Evolutionary conservation across 2,113 vertebrate genomes (phyloP).

Genomic region (Acanthochromis polyacanthus): DNA sequence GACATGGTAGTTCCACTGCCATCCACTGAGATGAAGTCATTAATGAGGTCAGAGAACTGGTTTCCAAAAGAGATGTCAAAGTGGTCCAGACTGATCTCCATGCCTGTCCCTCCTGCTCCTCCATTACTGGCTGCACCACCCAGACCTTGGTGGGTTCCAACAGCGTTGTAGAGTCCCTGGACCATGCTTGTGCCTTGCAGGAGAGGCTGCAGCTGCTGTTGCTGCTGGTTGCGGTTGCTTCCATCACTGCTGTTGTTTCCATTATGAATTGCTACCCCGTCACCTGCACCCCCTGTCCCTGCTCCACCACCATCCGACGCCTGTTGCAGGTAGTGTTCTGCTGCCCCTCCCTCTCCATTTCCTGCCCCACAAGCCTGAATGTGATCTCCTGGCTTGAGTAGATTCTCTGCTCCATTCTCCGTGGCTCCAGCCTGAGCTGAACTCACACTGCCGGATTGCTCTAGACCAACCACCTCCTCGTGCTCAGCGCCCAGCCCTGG

Average conservation of each 20-base stretch:
- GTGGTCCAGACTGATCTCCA: slow-evolving; percentile 99
- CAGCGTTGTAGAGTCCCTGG: slow-evolving; percentile 93
- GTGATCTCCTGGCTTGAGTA: slow-evolving; percentile 93
- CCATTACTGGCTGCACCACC: slow-evolving; percentile 73
- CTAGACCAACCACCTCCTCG: slow-evolving; percentile 83
- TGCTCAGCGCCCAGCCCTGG: slow-evolving; percentile 89
- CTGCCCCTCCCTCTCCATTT: slow-evolving; percentile 84
- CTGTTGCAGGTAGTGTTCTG: slow-evolving; percentile 94
- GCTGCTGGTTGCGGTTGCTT: slow-evolving; percentile 76
- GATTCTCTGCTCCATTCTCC: slow-evolving; percentile 87
- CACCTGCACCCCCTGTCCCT: slow-evolving; percentile 58
- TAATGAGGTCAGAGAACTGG: slow-evolving; percentile 99
- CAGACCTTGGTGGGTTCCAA: slow-evolving; percentile 88
- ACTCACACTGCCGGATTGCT: slow-evolving; percentile 76
- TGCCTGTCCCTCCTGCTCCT: slow-evolving; percentile 87
- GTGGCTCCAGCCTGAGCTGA: slow-evolving; percentile 73
- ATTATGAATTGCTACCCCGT: slow-evolving; percentile 81
- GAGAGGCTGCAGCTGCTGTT: slow-evolving; percentile 89
- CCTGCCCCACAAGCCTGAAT: slow-evolving; percentile 89
- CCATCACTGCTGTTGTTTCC: slow-evolving; percentile 83
- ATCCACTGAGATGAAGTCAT: slow-evolving; percentile 98
- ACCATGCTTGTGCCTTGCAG: slow-evolving; percentile 92
- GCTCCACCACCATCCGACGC: slow-evolving; percentile 69
- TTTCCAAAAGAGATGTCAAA: slow-evolving; percentile 99
- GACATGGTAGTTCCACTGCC: slow-evolving; percentile 88